These are phyloP conservation scores for Quiscalus mexicanus DNA, from an alignment of 2,113 vertebrate species.

Conservation along the genomic window DNA sequence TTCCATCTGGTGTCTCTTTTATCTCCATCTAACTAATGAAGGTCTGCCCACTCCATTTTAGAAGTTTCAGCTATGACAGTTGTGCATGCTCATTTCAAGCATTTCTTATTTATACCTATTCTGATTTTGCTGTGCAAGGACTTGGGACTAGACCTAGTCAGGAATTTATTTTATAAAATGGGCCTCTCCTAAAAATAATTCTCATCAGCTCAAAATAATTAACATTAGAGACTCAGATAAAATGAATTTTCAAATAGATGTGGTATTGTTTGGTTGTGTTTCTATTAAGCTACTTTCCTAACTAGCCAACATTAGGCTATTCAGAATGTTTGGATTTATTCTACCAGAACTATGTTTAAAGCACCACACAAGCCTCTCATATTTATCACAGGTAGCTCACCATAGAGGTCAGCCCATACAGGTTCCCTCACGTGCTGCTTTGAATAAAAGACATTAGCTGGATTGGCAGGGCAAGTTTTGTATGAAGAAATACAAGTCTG, in stretches of 20 bases:
- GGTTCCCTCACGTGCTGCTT: background rate
- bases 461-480: background rate
- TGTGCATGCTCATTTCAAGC: background rate
- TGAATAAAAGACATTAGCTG: background rate
- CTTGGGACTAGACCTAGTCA: background rate
- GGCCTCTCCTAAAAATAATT: background rate
- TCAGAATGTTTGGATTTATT: background rate
- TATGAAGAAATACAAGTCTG: too few relatives aligned
- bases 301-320: background rate
- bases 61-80: background rate
- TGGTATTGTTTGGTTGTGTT: background rate
- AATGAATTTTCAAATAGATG: background rate
- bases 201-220: background rate
- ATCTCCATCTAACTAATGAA: background rate
- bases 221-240: background rate
- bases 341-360: background rate
- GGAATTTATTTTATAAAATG: background rate
- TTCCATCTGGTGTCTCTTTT: conserved; percentile 7
- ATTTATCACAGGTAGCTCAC: accelerated
- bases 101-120: background rate
- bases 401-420: background rate
- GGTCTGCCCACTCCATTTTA: background rate
- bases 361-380: background rate
- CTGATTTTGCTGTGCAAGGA: background rate
- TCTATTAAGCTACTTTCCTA: background rate